Evolutionary conservation across 1,140 invertebrate species (phyloP).

Genomic region (Lasaia peninsularis): DNA sequence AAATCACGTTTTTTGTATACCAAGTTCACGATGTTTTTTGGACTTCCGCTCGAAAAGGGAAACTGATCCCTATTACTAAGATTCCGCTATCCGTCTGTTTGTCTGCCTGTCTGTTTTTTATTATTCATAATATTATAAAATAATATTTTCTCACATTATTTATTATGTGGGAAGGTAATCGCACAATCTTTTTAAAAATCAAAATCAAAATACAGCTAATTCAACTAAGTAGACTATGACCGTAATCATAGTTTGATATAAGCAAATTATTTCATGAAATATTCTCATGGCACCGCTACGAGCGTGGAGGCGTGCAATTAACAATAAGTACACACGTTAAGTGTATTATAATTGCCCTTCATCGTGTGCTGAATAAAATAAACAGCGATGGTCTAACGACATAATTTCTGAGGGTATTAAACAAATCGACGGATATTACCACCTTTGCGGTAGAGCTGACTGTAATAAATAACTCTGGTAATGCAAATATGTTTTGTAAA

Average conservation of each 20-base stretch:
- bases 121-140: too few relatives aligned
- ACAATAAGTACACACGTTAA: slow-evolving; percentile 4
- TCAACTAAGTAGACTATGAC: not conserved
- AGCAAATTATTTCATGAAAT: not conserved
- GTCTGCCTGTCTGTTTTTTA: too few relatives aligned
- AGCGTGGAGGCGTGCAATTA: not conserved
- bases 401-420: slow-evolving; percentile 1
- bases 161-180: not conserved
- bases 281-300: slow-evolving; percentile 7
- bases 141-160: too few relatives aligned
- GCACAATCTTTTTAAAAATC: not conserved
- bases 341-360: slow-evolving; percentile 9
- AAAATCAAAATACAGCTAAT: not conserved
- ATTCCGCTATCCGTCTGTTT: too few relatives aligned
- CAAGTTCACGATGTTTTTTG: too few relatives aligned
- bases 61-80: too few relatives aligned
- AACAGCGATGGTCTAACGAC: slow-evolving; percentile 2
- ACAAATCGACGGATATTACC: not conserved
- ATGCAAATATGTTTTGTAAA: slow-evolving; percentile 17
- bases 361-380: slow-evolving; percentile 9
- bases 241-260: not conserved
- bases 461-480: slow-evolving; percentile 37
- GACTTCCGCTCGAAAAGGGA: too few relatives aligned
- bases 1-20: too few relatives aligned
- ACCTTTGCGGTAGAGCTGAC: not conserved